A percentile compares a stretch with the other conserved stretches of the same genome.
These are phyloP conservation scores for Furcula furcula DNA, from an alignment of 2,888 invertebrate species.

Conservation along the genomic window DNA sequence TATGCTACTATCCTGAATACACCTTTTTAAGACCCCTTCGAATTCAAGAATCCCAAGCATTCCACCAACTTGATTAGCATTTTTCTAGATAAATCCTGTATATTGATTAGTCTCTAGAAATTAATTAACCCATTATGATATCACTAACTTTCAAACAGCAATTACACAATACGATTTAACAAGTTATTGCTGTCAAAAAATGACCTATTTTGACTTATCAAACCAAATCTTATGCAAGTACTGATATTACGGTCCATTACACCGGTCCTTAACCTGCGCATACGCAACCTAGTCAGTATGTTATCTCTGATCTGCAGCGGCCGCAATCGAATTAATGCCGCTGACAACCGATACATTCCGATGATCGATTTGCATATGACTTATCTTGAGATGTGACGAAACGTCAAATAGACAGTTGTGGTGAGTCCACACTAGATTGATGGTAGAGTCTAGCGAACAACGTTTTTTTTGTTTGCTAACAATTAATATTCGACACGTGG, in stretches of 20 bases:
- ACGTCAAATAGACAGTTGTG: slow-evolving; percentile 13
- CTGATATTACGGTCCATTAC: background rate
- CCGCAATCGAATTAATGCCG: slow-evolving; percentile 26
- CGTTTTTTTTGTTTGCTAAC: no score
- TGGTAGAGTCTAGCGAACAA: no score
- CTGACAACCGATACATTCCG: slow-evolving; percentile 21
- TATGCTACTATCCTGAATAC: no score
- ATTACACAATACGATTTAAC: background rate
- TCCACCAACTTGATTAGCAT: no score
- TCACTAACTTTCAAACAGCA: no score
- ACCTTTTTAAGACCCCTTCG: no score
- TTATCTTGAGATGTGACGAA: slow-evolving; percentile 24
- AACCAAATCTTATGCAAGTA: slow-evolving; percentile 1
- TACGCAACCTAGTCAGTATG: slow-evolving; percentile 7
- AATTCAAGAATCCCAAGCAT: no score
- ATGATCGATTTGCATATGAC: slow-evolving; percentile 33
- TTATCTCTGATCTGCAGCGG: slow-evolving; percentile 21
- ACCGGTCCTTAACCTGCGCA: background rate
- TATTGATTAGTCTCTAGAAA: no score
- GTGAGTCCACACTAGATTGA: background rate
- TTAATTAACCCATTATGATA: no score
- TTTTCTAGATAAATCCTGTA: no score
- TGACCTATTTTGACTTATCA: background rate
- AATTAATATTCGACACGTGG: no score
- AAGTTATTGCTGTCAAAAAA: background rate